phyloP scores from a whole-genome alignment of 2,797 vertebrate genomes.

The Amblyraja radiata region DNA sequence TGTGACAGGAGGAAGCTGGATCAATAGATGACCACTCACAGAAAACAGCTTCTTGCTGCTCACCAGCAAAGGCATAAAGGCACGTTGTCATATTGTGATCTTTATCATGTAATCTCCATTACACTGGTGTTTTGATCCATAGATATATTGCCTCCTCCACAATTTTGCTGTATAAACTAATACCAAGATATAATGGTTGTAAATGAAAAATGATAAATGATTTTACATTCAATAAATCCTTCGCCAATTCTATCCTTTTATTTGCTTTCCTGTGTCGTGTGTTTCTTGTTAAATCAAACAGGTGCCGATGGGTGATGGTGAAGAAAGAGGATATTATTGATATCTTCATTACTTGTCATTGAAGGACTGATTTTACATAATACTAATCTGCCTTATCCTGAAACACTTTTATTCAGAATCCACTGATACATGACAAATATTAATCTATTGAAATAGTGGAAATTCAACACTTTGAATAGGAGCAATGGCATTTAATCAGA shows the following conservation, averaged over 20 bases:
- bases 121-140: constrained; percentile 83
- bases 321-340: constrained; percentile 2
- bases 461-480: background rate
- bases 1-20: constrained; percentile 64
- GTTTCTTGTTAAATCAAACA: background rate
- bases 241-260: background rate
- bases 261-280: background rate
- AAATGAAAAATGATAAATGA: constrained; percentile 21
- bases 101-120: constrained; percentile 94
- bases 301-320: background rate
- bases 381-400: background rate
- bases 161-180: background rate
- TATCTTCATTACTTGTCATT: constrained; percentile 10
- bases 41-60: constrained; percentile 77
- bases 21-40: constrained; percentile 64
- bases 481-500: background rate
- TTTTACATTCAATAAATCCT: background rate
- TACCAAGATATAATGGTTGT: background rate
- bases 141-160: constrained; percentile 51
- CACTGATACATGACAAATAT: background rate
- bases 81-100: constrained; percentile 97
- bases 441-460: background rate
- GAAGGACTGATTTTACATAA: background rate
- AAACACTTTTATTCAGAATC: background rate
- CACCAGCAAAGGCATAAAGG: constrained; percentile 77